phyloP scores from a whole-genome alignment of 2,888 invertebrate species.

The Dromius quadrimaculatus region DNA sequence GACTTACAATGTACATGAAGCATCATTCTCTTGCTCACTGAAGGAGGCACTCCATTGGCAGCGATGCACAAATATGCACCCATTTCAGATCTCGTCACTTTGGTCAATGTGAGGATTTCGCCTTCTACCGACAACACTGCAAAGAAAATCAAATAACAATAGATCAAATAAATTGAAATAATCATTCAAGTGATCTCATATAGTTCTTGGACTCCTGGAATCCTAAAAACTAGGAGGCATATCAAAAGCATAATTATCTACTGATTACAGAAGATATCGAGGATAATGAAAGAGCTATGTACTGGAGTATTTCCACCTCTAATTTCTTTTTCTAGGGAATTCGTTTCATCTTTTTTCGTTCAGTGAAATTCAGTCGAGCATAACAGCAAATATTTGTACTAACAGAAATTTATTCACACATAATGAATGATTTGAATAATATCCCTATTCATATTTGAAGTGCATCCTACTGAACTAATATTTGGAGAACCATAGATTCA shows the following conservation, averaged over 20 bases:
- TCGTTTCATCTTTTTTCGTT: no score
- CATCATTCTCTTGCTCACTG: conserved; percentile 92
- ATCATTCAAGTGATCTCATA: no score
- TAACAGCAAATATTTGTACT: no score
- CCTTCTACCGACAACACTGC: conserved; percentile 81
- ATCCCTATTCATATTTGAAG: neutral
- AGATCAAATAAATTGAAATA: no score
- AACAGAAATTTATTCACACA: neutral
- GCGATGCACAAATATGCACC: conserved; percentile 90
- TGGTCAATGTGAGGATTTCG: conserved; percentile 83
- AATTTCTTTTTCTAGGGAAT: no score
- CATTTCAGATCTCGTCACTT: conserved; percentile 91
- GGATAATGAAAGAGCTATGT: no score
- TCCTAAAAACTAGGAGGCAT: no score
- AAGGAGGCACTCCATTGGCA: conserved; percentile 88
- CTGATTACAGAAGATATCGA: no score
- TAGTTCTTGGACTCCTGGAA: no score
- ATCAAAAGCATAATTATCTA: no score
- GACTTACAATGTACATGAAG: conserved; percentile 91
- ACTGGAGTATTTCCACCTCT: no score
- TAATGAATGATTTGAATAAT: neutral
- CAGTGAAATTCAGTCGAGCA: no score
- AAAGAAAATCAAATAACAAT: conserved; percentile 56
- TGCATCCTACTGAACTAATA: conserved; percentile 1
- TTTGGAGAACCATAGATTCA: conserved; percentile 4